Evolutionary conservation across 1,140 invertebrate species (phyloP).

Genomic region (Acromyrmex charruanus): DNA sequence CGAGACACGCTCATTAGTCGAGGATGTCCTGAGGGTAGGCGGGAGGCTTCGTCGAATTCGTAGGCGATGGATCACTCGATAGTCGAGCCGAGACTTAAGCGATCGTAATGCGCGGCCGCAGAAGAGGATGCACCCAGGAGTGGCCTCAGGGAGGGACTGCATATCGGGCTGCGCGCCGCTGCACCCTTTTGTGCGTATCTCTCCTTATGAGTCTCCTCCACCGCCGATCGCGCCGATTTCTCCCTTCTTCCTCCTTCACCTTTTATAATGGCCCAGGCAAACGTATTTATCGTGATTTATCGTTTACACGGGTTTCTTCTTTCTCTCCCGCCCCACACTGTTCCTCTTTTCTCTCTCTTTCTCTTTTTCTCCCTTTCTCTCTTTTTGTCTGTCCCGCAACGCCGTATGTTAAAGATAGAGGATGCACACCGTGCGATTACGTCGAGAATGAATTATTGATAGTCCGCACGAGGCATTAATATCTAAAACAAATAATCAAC

Average conservation of each 20-base stretch:
- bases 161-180: conserved; percentile 65
- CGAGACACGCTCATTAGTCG: conserved; percentile 81
- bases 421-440: conserved; percentile 80
- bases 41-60: conserved; percentile 80
- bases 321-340: conserved; percentile 56
- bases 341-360: background rate
- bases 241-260: conserved; percentile 59
- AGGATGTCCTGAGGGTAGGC: conserved; percentile 77
- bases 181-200: conserved; percentile 65
- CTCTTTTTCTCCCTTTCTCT: background rate
- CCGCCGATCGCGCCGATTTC: conserved; percentile 68
- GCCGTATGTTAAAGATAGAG: conserved; percentile 71
- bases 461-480: conserved; percentile 79
- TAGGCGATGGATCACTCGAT: conserved; percentile 84
- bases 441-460: conserved; percentile 82
- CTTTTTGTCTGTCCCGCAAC: conserved; percentile 37
- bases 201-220: conserved; percentile 36
- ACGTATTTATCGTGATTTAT: conserved; percentile 86
- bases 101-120: conserved; percentile 82
- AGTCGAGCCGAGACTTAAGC: conserved; percentile 83
- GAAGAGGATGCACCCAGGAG: conserved; percentile 74
- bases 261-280: conserved; percentile 83
- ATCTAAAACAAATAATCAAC: conserved; percentile 82
- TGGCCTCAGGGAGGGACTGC: conserved; percentile 78
- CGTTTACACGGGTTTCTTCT: conserved; percentile 82